phyloP scores from a whole-genome alignment of 1,140 invertebrate species.

The Diorhabda sublineata region DNA sequence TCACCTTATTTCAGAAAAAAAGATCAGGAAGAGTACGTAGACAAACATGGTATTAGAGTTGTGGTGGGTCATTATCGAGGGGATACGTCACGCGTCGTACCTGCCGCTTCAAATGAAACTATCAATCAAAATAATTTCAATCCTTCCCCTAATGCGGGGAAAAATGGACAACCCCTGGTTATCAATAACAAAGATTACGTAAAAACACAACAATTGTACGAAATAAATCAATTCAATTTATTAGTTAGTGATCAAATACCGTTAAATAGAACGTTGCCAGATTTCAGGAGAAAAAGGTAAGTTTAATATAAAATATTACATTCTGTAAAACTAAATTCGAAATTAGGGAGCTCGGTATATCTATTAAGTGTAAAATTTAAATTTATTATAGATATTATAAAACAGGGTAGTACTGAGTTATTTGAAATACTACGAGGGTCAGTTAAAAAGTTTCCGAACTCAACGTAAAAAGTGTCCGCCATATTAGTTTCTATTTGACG shows the following conservation, averaged over 20 bases:
- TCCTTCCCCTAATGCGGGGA: constrained; percentile 70
- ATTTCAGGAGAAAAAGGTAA: constrained; percentile 73
- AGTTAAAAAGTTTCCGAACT: background rate
- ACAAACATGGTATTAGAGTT: constrained; percentile 69
- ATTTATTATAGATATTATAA: too few species aligned
- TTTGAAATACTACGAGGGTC: background rate
- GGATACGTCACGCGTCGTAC: constrained; percentile 35
- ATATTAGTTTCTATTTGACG: too few species aligned
- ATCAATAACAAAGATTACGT: constrained; percentile 69
- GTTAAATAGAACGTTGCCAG: constrained; percentile 84
- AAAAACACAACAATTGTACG: constrained; percentile 74
- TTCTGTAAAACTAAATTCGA: too few species aligned
- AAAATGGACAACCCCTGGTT: constrained; percentile 75
- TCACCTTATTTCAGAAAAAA: constrained; percentile 36
- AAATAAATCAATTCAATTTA: constrained; percentile 87
- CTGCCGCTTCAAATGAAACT: constrained; percentile 58
- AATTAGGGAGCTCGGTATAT: too few species aligned
- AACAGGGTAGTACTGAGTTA: too few species aligned
- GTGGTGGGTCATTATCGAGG: constrained; percentile 82
- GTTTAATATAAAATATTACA: background rate
- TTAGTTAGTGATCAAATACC: constrained; percentile 89
- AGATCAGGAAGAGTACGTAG: constrained; percentile 65
- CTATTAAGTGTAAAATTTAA: too few species aligned
- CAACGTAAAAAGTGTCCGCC: too few species aligned
- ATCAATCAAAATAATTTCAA: constrained; percentile 79